Percentiles rank a stretch among this genome's conserved stretches.
Conservation (phyloP, 1,140 invertebrate species). For the Achroia grisella region DNA sequence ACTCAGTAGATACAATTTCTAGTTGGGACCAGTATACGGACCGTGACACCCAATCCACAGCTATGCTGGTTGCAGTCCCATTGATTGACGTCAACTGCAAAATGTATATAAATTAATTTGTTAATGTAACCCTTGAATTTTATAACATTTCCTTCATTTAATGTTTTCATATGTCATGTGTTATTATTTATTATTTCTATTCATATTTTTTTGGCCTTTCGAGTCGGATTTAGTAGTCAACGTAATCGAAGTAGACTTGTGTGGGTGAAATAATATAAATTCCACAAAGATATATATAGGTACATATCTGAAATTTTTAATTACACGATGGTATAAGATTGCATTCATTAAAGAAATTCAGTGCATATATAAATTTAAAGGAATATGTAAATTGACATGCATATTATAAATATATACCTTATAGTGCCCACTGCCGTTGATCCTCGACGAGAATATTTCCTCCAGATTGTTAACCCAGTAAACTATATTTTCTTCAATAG, state of each 20-base stretch:
- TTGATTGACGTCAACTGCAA: constrained; percentile 74
- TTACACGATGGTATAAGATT: no score
- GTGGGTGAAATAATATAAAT: no score
- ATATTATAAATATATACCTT: constrained; percentile 36
- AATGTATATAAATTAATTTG: constrained; percentile 71
- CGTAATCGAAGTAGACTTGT: no score
- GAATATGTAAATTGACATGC: not conserved
- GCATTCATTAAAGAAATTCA: no score
- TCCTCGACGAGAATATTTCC: constrained; percentile 80
- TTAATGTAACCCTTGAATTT: no score
- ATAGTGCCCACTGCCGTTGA: constrained; percentile 69
- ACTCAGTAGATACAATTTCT: constrained; percentile 56
- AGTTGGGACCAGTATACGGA: constrained; percentile 87
- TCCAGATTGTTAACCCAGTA: constrained; percentile 90
- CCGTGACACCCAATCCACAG: constrained; percentile 89
- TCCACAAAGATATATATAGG: no score
- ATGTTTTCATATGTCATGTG: no score
- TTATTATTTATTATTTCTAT: no score
- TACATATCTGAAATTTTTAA: no score
- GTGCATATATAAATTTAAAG: not conserved
- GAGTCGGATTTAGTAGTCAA: no score
- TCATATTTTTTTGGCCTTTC: no score
- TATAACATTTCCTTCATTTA: no score
- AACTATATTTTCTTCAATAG: constrained; percentile 81
- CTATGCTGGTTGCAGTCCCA: constrained; percentile 79